These are phyloP conservation scores for Augochlora pura DNA, from an alignment of 1,140 invertebrate genomes.

Conservation along the genomic window DNA sequence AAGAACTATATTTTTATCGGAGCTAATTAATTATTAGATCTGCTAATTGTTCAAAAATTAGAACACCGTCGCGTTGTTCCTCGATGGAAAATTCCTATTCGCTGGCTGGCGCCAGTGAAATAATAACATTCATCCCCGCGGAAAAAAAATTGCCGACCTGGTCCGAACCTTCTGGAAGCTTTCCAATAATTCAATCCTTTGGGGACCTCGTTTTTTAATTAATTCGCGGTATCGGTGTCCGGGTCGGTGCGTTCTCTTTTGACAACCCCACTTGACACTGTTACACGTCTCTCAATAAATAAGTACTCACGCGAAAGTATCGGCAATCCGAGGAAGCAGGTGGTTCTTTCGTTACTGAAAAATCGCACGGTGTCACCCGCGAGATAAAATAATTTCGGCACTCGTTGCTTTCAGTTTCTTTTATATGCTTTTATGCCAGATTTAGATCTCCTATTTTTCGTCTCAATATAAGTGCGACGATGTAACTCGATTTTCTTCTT, in stretches of 20 bases:
- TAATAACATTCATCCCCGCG: too few relatives aligned
- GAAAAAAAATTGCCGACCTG: too few relatives aligned
- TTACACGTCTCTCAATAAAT: conserved; percentile 4
- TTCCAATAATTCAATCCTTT: too few relatives aligned
- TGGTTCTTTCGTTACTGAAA: neutral
- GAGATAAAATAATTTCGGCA: neutral
- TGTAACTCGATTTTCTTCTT: neutral
- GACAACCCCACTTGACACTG: conserved; percentile 20
- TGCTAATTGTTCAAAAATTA: too few relatives aligned
- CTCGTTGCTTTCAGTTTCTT: neutral
- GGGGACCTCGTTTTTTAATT: too few relatives aligned
- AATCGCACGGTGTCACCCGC: neutral
- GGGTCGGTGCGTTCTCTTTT: neutral
- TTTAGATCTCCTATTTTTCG: neutral
- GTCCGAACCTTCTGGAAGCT: too few relatives aligned
- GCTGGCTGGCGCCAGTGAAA: too few relatives aligned
- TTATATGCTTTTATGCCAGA: too few relatives aligned
- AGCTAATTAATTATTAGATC: too few relatives aligned
- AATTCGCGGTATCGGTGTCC: neutral
- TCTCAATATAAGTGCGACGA: neutral
- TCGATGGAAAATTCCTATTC: too few relatives aligned
- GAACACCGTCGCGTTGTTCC: too few relatives aligned
- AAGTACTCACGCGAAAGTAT: conserved; percentile 17
- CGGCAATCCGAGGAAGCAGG: neutral
- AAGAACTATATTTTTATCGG: too few relatives aligned